A percentile compares a stretch with the other conserved stretches of the same genome.
Evolutionary conservation across 2,113 vertebrate genomes (phyloP).

Genomic region (Notarius quadriscutis): DNA sequence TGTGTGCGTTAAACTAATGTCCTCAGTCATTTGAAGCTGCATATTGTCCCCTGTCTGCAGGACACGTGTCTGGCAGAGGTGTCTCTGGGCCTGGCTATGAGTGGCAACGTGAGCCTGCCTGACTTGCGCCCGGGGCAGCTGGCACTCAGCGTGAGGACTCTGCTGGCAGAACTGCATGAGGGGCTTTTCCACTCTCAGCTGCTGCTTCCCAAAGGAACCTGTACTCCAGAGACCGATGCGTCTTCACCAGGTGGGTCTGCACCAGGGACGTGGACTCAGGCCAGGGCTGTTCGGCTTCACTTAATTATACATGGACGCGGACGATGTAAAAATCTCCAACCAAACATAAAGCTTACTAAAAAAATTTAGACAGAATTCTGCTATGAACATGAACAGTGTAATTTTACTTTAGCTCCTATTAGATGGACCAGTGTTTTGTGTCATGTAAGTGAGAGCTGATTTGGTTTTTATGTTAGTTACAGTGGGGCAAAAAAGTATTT

Average conservation of each 20-base stretch:
- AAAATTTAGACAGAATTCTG: not conserved
- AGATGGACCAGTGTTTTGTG: not conserved
- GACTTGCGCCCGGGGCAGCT: conserved; percentile 75
- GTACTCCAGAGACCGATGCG: conserved; percentile 10
- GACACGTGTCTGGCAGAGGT: conserved; percentile 90
- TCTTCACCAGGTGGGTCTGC: conserved; percentile 20
- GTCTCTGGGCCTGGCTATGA: conserved; percentile 82
- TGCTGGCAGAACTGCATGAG: conserved; percentile 89
- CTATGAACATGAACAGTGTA: too few species aligned
- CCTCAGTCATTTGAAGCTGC: not conserved
- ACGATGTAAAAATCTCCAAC: not conserved
- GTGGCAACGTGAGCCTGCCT: conserved; percentile 78
- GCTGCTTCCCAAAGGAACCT: conserved; percentile 52
- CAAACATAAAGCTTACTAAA: not conserved
- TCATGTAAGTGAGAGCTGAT: not conserved
- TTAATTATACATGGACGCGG: not conserved
- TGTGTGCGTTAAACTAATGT: not conserved
- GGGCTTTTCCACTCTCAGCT: conserved; percentile 87
- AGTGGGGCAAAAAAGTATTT: too few species aligned
- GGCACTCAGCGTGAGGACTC: conserved; percentile 72
- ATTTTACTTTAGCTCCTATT: too few species aligned
- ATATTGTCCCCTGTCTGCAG: conserved; percentile 59
- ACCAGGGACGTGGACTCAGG: not conserved
- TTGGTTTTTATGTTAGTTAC: not conserved
- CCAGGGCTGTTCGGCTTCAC: not conserved